Percentiles rank a stretch among this genome's conserved stretches.
Conservation (phyloP, 2,113 vertebrate species). For the Actinemys pallida region DNA sequence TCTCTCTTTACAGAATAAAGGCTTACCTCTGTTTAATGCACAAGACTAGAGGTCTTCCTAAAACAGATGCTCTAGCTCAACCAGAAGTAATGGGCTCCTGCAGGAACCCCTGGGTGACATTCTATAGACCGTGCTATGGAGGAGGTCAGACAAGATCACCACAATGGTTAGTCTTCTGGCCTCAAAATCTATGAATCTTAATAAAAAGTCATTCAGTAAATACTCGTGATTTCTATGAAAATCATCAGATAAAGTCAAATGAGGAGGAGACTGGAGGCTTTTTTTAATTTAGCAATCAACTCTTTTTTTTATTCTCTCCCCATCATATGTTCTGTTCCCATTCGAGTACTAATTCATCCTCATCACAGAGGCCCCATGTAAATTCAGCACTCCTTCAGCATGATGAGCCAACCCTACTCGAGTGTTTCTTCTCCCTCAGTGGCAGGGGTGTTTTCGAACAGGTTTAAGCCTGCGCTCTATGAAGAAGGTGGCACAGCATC, state of each 20-base stretch:
- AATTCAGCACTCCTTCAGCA: background rate
- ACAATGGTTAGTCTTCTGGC: background rate
- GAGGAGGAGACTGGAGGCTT: background rate
- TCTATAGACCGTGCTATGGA: fast-evolving
- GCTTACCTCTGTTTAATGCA: background rate
- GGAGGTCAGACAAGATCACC: background rate
- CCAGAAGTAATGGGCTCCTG: background rate
- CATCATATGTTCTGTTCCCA: background rate
- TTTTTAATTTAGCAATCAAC: background rate
- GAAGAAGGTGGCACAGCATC: background rate
- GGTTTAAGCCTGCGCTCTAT: too few species aligned
- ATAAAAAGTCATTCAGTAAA: background rate
- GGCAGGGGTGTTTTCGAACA: background rate
- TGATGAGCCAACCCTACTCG: background rate
- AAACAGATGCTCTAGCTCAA: background rate
- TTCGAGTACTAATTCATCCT: background rate
- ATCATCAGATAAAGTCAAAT: background rate
- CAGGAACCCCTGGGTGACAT: background rate
- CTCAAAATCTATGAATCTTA: background rate
- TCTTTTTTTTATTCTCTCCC: background rate
- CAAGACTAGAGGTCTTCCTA: background rate
- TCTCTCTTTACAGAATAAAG: background rate
- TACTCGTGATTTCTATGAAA: background rate
- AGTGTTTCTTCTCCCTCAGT: background rate
- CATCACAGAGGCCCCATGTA: background rate